Evolutionary conservation across 2,113 vertebrate genomes (phyloP), one percentile per base, ranked within the genome.

Genomic region (Anser brachyrhynchus): DNA sequence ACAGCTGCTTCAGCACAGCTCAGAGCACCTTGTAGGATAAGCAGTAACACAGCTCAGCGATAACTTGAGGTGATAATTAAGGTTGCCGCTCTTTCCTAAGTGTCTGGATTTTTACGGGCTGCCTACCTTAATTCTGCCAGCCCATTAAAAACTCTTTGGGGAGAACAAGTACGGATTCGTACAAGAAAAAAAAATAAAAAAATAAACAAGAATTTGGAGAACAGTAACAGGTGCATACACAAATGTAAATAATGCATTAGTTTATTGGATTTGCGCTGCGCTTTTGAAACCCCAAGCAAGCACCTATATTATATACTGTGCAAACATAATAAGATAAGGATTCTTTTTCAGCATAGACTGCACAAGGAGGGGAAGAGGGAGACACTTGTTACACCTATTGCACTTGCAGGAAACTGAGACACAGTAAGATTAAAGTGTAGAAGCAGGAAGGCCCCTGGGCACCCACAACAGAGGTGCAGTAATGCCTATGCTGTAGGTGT

Each of bases 241-340:
- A 93, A 87, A 97, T 54, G 82, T 87, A 81, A 96, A 93, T 77
- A 90, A 66, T 74, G 87, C n/a, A 49, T 87, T 54, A 69, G 62
- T 54, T 93, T 39, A 20, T 10, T 64, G 57, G 61, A 81, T 90
- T 57, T 66, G 46, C 78, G 69, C 7, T 71, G 65, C 61, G 61
- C 35, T 93, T 93, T 85, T 69, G 90, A 90, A 95, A 71, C 23
- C n/a, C 54, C 65, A 88, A 66, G 37, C 39, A 90, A 83, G 28
- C 17, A 95, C 59, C 64, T 92, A 26, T 41, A 67, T 80, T 81
- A 78, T 46, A 41, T 52, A 71, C 49, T 52, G n/a, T 28, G 69
- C 46, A 74, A 57, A 67, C 8, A 5, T 11, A 90, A 41, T 15
- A 83, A 37, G 46, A 37, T 39, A 83, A 78, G 28, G 59, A 59